A percentile compares a stretch with the other conserved stretches of the same genome.
These are phyloP conservation scores for Thelaira solivaga DNA, from an alignment of 2,888 invertebrate genomes.

Conservation along the genomic window DNA sequence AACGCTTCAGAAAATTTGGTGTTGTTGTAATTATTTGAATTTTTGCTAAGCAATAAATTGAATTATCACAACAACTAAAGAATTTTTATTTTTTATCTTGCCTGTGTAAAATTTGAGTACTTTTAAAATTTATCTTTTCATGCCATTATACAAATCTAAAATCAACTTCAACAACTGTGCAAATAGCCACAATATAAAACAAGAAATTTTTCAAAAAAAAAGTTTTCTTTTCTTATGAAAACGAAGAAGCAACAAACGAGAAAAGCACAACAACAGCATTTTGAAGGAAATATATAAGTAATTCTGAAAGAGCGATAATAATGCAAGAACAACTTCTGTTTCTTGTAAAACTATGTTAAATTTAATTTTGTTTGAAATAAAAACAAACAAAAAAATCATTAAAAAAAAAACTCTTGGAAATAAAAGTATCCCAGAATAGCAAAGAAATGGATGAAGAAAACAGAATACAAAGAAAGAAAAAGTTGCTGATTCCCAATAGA, in stretches of 20 bases:
- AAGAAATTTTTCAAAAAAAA: not conserved
- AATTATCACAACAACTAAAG: too few relatives aligned
- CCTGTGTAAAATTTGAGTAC: too few relatives aligned
- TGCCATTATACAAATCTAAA: not conserved
- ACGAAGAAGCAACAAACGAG: constrained; percentile 3
- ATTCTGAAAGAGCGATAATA: constrained; percentile 31
- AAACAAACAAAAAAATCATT: constrained; percentile 22
- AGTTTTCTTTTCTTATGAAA: constrained; percentile 38
- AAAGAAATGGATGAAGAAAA: constrained; percentile 6
- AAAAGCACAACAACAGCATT: constrained; percentile 34
- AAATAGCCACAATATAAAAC: constrained; percentile 32
- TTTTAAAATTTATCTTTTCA: constrained; percentile 28
- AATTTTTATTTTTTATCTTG: too few relatives aligned
- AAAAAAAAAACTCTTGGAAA: constrained; percentile 18
- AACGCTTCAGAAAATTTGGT: too few relatives aligned
- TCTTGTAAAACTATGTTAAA: constrained; percentile 59
- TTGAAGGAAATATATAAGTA: constrained; percentile 37
- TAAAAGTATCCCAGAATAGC: constrained; percentile 30
- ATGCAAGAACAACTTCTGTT: constrained; percentile 38
- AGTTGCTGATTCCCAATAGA: constrained; percentile 45
- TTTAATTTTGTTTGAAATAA: constrained; percentile 54
- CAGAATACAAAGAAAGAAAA: too few relatives aligned
- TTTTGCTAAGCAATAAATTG: too few relatives aligned
- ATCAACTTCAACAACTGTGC: constrained; percentile 34
- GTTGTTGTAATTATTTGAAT: too few relatives aligned